phyloP scores from a whole-genome alignment of 1,140 invertebrate genomes.

The Bombyx mandarina region DNA sequence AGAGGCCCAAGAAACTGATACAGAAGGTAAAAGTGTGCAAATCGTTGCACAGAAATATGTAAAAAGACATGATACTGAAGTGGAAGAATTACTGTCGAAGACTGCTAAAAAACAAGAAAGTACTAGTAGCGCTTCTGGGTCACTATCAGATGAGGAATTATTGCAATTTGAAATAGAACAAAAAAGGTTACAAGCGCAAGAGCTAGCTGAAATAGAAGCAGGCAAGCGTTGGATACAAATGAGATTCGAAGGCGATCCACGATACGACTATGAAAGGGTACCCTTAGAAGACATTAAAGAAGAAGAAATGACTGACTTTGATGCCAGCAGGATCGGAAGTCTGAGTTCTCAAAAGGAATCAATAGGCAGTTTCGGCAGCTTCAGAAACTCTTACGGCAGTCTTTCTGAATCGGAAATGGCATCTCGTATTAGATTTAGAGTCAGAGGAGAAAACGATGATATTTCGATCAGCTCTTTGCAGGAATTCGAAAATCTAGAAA shows the following conservation, averaged over 20 bases:
- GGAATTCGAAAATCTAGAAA: constrained; percentile 94
- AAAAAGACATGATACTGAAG: constrained; percentile 78
- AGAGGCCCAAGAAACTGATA: constrained; percentile 84
- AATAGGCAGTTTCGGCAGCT: constrained; percentile 81
- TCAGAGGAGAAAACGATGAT: constrained; percentile 89
- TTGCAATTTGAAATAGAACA: constrained; percentile 84
- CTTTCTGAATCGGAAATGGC: constrained; percentile 89
- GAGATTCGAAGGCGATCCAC: constrained; percentile 81
- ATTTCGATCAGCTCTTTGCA: constrained; percentile 92
- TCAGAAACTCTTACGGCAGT: constrained; percentile 81
- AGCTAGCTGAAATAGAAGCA: constrained; percentile 77
- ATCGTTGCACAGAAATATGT: constrained; percentile 73
- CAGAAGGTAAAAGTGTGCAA: constrained; percentile 83
- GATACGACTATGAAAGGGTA: constrained; percentile 81
- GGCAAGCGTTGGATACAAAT: constrained; percentile 91
- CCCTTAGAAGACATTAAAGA: constrained; percentile 94
- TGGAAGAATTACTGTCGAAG: constrained; percentile 79
- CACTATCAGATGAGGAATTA: constrained; percentile 74
- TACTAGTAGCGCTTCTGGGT: constrained; percentile 72
- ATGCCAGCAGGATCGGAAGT: constrained; percentile 85
- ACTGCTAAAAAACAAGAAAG: constrained; percentile 68
- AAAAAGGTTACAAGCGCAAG: constrained; percentile 72
- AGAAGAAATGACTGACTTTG: constrained; percentile 87
- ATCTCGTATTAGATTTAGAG: constrained; percentile 83
- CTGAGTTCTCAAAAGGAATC: constrained; percentile 86